These are phyloP conservation scores for Formica selysi DNA, from an alignment of 1,140 invertebrate species.

Conservation along the genomic window DNA sequence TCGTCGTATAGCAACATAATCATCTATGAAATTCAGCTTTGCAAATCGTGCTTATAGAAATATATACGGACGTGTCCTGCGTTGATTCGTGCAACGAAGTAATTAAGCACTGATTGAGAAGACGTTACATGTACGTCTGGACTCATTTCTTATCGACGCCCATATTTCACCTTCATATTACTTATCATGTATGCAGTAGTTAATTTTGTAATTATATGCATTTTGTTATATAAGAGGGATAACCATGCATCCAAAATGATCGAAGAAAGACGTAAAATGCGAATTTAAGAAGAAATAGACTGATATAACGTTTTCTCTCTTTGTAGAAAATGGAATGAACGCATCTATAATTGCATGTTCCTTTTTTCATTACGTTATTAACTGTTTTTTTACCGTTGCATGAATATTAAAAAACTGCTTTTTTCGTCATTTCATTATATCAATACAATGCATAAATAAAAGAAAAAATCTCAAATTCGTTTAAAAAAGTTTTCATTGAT, in stretches of 20 bases:
- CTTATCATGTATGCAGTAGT: neutral
- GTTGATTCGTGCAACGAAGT: neutral
- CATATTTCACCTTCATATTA: neutral
- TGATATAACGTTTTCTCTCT: conserved; percentile 21
- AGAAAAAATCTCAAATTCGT: neutral
- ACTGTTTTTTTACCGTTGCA: conserved; percentile 8
- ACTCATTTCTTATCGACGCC: neutral
- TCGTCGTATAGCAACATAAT: neutral
- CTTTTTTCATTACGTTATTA: conserved; percentile 2
- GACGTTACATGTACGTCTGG: neutral
- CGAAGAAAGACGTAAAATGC: neutral
- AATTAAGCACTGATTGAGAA: conserved; percentile 18
- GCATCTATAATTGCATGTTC: conserved; percentile 22
- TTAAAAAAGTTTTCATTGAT: too few relatives aligned
- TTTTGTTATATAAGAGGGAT: neutral
- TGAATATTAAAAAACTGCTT: conserved; percentile 2
- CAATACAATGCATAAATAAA: neutral
- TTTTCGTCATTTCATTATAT: neutral
- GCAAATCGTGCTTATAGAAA: conserved; percentile 37
- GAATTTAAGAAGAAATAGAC: neutral
- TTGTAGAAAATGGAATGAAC: neutral
- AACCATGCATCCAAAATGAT: neutral
- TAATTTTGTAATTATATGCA: neutral
- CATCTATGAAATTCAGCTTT: conserved; percentile 32
- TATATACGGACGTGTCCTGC: neutral